Evolutionary conservation across 1,140 invertebrate genomes (phyloP).

Genomic region (Scaptomyza graminum): DNA sequence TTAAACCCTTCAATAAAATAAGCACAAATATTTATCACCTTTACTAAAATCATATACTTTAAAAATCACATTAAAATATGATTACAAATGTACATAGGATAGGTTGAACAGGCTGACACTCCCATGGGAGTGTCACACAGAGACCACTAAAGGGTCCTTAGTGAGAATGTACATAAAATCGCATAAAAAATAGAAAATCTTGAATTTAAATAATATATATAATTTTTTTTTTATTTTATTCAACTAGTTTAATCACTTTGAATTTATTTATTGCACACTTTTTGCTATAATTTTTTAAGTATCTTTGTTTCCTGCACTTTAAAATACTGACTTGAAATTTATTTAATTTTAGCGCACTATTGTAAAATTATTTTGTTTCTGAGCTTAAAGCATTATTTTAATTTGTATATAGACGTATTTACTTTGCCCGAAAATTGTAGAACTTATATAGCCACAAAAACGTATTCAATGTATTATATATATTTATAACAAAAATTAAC

Average conservation of each 20-base stretch:
- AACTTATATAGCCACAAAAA: conserved; percentile 18
- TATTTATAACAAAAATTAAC: neutral
- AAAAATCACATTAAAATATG: neutral
- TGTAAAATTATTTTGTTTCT: neutral
- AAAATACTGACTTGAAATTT: neutral
- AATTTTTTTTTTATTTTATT: neutral
- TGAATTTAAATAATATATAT: no score
- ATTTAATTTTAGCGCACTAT: neutral
- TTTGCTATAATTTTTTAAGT: neutral
- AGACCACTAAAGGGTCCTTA: no score
- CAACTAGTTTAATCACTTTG: neutral
- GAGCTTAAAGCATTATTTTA: neutral
- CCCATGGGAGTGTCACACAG: no score
- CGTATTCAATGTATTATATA: conserved; percentile 39
- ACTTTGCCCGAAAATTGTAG: conserved; percentile 38
- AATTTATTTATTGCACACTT: neutral
- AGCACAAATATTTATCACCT: neutral
- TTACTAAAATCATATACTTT: conserved; percentile 6
- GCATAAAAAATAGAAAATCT: neutral
- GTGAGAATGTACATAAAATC: conserved; percentile 13
- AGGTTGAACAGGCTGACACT: no score
- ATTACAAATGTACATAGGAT: conserved; percentile 3
- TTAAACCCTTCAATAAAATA: neutral
- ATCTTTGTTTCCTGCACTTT: conserved; percentile 23
- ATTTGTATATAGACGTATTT: conserved; percentile 47